These are phyloP conservation scores for Oxytorus armatus DNA, from an alignment of 2,888 invertebrate species.

Conservation along the genomic window DNA sequence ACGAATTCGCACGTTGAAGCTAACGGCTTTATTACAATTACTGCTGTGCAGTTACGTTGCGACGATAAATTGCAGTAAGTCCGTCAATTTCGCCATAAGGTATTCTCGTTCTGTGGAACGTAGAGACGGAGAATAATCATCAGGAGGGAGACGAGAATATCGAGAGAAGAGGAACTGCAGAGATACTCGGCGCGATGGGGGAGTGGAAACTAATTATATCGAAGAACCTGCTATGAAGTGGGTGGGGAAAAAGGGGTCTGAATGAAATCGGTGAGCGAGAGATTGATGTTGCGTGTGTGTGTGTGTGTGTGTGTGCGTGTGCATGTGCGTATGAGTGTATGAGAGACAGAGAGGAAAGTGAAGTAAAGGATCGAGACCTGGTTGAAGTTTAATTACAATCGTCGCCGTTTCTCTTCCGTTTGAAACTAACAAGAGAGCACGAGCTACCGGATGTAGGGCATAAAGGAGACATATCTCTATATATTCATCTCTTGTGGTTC, in stretches of 20 bases:
- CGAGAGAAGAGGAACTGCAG: constrained; percentile 53
- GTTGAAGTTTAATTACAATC: constrained; percentile 78
- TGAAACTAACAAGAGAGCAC: constrained; percentile 70
- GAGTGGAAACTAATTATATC: constrained; percentile 78
- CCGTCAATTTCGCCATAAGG: constrained; percentile 26
- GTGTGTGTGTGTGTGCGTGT: constrained; percentile 8
- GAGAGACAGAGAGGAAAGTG: constrained; percentile 25
- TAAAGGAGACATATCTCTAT: constrained; percentile 1
- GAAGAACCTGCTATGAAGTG: constrained; percentile 61
- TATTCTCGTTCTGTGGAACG: neutral
- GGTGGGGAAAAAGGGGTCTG: constrained; percentile 39
- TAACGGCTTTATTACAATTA: constrained; percentile 21
- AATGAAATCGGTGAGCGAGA: constrained; percentile 48
- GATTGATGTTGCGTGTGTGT: neutral
- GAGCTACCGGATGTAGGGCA: neutral
- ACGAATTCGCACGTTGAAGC: constrained; percentile 17
- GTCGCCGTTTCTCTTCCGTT: constrained; percentile 67
- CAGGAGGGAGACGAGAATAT: constrained; percentile 47
- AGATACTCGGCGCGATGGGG: constrained; percentile 69
- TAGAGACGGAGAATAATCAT: neutral
- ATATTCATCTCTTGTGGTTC: constrained; percentile 8
- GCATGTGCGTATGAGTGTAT: constrained; percentile 50
- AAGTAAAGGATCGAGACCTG: constrained; percentile 56
- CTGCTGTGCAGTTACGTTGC: neutral
- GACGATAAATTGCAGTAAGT: constrained; percentile 31